Evolutionary conservation across 2,113 vertebrate genomes (phyloP).

Genomic region (Etheostoma cragini): DNA sequence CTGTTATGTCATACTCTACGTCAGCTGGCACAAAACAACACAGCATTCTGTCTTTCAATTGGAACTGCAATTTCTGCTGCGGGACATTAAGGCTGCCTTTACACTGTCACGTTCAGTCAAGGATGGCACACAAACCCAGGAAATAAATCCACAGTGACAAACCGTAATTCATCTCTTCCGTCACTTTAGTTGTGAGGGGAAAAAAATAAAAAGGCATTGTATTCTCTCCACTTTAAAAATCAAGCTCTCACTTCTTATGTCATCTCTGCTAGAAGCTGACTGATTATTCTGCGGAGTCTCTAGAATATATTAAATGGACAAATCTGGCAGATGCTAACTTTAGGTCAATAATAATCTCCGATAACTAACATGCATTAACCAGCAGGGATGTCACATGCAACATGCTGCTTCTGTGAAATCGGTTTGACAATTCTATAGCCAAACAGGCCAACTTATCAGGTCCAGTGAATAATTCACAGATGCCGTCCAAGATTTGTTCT

Average conservation of each 20-base stretch:
- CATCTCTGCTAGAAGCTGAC: constrained; percentile 26
- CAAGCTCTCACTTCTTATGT: constrained; percentile 47
- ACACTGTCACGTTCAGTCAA: constrained; percentile 56
- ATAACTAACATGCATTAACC: constrained; percentile 48
- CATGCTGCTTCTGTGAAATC: constrained; percentile 57
- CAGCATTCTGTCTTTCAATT: constrained; percentile 28
- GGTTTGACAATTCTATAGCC: constrained; percentile 40
- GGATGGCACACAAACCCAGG: constrained; percentile 63
- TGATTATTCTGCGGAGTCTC: constrained; percentile 16
- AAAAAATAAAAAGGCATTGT: constrained; percentile 47
- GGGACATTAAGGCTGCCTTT: constrained; percentile 63
- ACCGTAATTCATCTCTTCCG: constrained; percentile 57
- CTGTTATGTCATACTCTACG: constrained; percentile 44
- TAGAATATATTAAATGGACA: constrained; percentile 33
- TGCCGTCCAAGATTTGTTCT: constrained; percentile 74
- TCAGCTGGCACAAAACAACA: constrained; percentile 42
- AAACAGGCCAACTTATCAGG: constrained; percentile 68
- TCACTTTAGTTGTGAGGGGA: constrained; percentile 54
- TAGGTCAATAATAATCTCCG: constrained; percentile 25
- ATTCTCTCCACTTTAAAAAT: constrained; percentile 38
- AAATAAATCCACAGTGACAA: constrained; percentile 68
- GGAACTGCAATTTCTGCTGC: constrained; percentile 41
- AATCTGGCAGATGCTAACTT: constrained; percentile 31
- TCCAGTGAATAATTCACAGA: constrained; percentile 76
- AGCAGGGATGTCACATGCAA: constrained; percentile 34